Conservation (phyloP, 2,888 invertebrate genomes). For the Andrena praecox region DNA sequence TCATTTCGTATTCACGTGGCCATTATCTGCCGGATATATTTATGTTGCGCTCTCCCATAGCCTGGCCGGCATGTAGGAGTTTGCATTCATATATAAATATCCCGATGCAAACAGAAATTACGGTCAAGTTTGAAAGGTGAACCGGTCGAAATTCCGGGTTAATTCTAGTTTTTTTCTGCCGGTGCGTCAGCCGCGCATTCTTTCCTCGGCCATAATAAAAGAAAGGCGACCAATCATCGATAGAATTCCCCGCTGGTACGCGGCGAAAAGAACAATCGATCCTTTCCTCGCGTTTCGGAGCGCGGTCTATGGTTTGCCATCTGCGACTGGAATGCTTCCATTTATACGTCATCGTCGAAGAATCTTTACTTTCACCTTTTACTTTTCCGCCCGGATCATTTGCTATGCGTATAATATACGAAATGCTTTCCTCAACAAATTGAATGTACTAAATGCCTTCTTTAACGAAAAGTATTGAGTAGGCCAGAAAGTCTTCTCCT, state of each 20-base stretch:
- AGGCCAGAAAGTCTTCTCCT: too few relatives aligned
- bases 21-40: slow-evolving; percentile 70
- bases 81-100: slow-evolving; percentile 39
- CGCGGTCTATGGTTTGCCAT: not conserved
- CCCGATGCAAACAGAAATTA: slow-evolving; percentile 53
- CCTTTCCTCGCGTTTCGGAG: slow-evolving; percentile 1
- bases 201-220: slow-evolving; percentile 24
- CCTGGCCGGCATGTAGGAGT: slow-evolving; percentile 27
- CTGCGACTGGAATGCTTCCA: not conserved
- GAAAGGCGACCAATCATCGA: slow-evolving; percentile 17
- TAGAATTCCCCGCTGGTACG: not conserved
- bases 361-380: not conserved
- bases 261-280: not conserved
- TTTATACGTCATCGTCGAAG: not conserved
- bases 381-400: not conserved
- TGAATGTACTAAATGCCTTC: too few relatives aligned
- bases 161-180: slow-evolving; percentile 23
- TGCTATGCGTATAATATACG: slow-evolving; percentile 4
- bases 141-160: slow-evolving; percentile 74
- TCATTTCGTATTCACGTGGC: slow-evolving; percentile 75
- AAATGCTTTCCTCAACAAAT: too few relatives aligned
- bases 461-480: too few relatives aligned
- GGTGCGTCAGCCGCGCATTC: slow-evolving; percentile 37
- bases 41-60: slow-evolving; percentile 51
- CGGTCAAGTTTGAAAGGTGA: slow-evolving; percentile 69